Evolutionary conservation across 2,888 invertebrate genomes (phyloP), one percentile per base, ranked within the genome.

Genomic region (Drosophila ustulata): DNA sequence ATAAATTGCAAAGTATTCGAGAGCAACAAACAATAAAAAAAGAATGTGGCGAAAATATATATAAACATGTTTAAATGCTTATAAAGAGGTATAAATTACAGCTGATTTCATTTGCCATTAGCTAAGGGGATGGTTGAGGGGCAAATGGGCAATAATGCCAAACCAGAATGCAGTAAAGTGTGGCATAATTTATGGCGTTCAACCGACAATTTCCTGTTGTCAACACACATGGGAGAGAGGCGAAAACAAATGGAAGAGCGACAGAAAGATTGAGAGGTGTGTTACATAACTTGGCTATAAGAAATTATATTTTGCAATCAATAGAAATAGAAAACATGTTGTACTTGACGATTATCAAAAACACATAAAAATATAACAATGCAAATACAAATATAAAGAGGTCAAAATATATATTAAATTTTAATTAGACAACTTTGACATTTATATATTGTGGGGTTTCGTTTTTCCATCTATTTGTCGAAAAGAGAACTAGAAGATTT

Each of bases 121-220:
- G 53, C 6, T 9, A 11, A 11, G 11, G 39, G 58, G 28, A 1
- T 7, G 5, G 18, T 8, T 3, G 32, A 41, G 25, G 5, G 9
- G 13, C 13, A 47, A 28, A n/a, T 9, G 45, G 45, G 52, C 72
- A 69, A 72, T 61, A 71, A 67, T 66, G 62, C 34, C 57, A 59
- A 47, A 55, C 58, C 39, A 67, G 50, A 64, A 45, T 67, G 70
- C 66, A 77, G 43, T 65, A 71, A 66, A 75, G 66, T 75, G 64
- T 78, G 68, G 55, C 58, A 78, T 78, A 78, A 78, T 78, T 78
- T 78, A 78, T 78, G 72, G 72, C 65, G 6, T 43, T 68, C 72
- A 75, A 65, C 68, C 75, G 56, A 72, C 62, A 75, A 75, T 75
- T 75, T 75, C 75, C 75, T 62, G 72, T 57, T 47, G 55, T 56